phyloP scores from a whole-genome alignment of 2,113 vertebrate species.

The Ovis canadensis region DNA sequence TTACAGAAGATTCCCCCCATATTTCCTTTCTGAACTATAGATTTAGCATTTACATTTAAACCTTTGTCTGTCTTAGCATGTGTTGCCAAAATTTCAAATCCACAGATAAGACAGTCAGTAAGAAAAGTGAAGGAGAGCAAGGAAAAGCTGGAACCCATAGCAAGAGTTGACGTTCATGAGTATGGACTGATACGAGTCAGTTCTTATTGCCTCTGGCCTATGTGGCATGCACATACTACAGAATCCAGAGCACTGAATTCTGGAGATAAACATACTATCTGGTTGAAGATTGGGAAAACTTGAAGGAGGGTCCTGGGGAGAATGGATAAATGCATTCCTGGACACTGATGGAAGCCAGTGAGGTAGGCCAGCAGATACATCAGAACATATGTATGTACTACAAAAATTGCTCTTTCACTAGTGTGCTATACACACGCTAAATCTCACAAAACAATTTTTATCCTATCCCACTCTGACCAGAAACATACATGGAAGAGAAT shows the following conservation, averaged over 20 bases:
- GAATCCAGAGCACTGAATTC: neutral
- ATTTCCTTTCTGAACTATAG: neutral
- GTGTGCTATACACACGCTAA: neutral
- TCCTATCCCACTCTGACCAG: neutral
- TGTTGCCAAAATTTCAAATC: neutral
- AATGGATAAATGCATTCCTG: neutral
- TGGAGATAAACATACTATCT: neutral
- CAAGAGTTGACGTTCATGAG: neutral
- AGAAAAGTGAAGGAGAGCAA: neutral
- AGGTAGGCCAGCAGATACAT: neutral
- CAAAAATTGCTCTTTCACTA: neutral
- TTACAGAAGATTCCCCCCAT: neutral
- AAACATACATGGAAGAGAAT: neutral
- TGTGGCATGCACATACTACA: neutral
- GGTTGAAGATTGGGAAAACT: neutral
- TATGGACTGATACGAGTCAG: neutral
- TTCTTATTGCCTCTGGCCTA: neutral
- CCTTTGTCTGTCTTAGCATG: neutral
- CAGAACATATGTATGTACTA: neutral
- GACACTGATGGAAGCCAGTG: neutral
- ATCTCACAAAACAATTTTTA: neutral
- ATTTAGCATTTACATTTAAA: neutral
- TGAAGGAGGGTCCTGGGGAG: neutral
- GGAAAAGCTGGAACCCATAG: neutral
- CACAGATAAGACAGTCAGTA: neutral